Conservation (phyloP, 2,113 vertebrate genomes). For the Gnathonemus echidnorhynchus region DNA sequence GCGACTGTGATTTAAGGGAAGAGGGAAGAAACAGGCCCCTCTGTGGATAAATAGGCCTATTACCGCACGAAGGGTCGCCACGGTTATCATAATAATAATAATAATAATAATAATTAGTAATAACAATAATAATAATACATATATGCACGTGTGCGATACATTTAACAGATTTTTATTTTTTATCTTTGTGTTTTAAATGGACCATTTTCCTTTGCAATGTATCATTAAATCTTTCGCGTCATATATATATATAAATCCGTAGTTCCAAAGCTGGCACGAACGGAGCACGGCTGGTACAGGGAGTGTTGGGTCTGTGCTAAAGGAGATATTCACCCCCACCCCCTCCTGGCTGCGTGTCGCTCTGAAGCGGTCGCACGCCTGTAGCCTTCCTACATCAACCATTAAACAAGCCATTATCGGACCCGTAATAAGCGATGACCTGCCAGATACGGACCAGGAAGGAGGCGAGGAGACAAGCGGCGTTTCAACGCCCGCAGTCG, state of each 20-base stretch:
- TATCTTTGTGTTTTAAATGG: background rate
- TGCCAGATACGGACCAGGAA: constrained; percentile 47
- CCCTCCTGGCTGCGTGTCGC: background rate
- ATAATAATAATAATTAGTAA: background rate
- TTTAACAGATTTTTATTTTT: background rate
- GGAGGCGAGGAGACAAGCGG: constrained; percentile 22
- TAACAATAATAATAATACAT: background rate
- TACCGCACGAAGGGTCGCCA: background rate
- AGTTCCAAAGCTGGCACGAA: background rate
- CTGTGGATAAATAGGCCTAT: background rate
- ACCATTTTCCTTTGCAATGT: background rate
- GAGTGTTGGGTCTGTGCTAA: background rate
- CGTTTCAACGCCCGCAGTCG: constrained; percentile 26
- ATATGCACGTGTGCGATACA: background rate
- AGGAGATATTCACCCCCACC: background rate
- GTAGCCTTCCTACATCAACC: constrained; percentile 24
- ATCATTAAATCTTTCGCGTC: background rate
- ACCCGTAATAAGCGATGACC: constrained; percentile 52
- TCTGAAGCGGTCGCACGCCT: background rate
- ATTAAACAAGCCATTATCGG: constrained; percentile 58
- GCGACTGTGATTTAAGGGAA: background rate
- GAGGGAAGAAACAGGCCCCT: background rate
- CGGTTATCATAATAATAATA: background rate
- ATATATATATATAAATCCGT: background rate
- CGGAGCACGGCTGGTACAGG: background rate